Conservation (phyloP, 2,113 vertebrate species). For the Pontoporia blainvillei region DNA sequence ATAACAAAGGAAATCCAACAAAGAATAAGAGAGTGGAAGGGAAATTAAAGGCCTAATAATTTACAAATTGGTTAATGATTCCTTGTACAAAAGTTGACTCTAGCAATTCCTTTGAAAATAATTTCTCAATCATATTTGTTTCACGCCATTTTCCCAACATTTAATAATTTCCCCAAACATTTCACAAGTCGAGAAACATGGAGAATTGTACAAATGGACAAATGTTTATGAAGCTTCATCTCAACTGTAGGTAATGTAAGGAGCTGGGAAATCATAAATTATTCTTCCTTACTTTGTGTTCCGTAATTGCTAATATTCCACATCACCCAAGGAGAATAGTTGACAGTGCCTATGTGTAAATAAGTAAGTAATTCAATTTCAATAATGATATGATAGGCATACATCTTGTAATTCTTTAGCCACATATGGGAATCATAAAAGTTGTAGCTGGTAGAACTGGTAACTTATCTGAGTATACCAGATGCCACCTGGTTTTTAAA, state of each 20-base stretch:
- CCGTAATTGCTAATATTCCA: neutral
- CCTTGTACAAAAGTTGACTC: neutral
- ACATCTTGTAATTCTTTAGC: neutral
- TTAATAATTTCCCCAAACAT: neutral
- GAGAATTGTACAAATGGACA: neutral
- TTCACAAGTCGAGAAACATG: neutral
- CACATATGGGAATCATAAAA: constrained; percentile 60
- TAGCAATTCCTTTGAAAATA: neutral
- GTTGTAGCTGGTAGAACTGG: constrained; percentile 24
- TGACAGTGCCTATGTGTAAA: neutral
- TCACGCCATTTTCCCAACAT: neutral
- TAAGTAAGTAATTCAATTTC: neutral
- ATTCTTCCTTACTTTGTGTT: neutral
- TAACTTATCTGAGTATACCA: constrained; percentile 51
- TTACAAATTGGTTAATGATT: neutral
- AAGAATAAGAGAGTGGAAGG: neutral
- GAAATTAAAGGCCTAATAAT: neutral
- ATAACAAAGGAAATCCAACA: neutral
- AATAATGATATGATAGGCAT: neutral
- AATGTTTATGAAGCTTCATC: neutral
- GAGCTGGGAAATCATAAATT: neutral
- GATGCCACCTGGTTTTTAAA: constrained; percentile 49
- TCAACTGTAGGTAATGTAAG: neutral
- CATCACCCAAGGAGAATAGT: neutral
- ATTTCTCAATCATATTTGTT: neutral